Conservation (phyloP, 2,113 vertebrate species). For the Hydropotes inermis region DNA sequence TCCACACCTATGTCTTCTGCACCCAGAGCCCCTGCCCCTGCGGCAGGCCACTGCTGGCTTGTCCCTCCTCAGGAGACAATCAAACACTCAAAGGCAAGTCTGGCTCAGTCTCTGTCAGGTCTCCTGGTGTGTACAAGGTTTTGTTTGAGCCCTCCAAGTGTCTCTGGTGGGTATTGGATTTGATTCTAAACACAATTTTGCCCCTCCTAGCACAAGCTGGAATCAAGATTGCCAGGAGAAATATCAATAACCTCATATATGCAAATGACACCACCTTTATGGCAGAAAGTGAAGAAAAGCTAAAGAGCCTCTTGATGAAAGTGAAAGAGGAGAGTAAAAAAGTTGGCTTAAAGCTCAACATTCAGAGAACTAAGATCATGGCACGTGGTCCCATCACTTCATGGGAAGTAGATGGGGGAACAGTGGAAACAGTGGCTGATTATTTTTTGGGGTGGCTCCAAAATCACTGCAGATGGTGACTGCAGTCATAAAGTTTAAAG, state of each 20-base stretch:
- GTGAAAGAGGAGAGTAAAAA: not conserved
- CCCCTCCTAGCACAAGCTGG: not conserved
- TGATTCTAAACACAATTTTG: not conserved
- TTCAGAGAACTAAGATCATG: not conserved
- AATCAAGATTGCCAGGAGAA: not conserved
- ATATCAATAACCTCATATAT: not conserved
- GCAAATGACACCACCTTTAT: not conserved
- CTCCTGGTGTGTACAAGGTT: not conserved
- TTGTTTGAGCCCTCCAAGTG: fast-evolving
- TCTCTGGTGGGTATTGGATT: not conserved
- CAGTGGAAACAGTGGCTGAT: not conserved
- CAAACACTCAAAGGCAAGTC: not conserved
- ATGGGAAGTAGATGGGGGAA: not conserved
- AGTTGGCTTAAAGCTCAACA: not conserved
- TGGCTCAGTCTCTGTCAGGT: not conserved
- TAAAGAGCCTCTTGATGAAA: not conserved
- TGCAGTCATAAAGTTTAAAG: not conserved
- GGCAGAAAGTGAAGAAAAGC: not conserved
- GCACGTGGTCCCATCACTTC: fast-evolving
- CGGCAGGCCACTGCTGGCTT: not conserved
- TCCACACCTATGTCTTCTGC: not conserved
- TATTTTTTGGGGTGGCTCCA: not conserved
- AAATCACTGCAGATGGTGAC: not conserved
- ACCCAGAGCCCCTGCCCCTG: not conserved
- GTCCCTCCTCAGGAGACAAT: fast-evolving